Evolutionary conservation across 2,888 invertebrate species (phyloP).

Genomic region (Standfussiana lucernea): DNA sequence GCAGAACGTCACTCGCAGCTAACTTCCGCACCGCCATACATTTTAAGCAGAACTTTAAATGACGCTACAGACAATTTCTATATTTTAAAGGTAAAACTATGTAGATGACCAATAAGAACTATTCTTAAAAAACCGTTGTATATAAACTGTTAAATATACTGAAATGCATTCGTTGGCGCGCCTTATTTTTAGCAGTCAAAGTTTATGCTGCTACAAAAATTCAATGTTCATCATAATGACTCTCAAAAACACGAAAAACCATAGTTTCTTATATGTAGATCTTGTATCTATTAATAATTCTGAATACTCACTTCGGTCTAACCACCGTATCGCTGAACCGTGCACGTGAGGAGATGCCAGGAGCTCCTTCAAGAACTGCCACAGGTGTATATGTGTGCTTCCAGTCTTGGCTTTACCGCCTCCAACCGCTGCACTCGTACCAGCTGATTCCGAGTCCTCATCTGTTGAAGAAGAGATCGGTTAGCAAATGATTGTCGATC

Average conservation of each 20-base stretch:
- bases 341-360: slow-evolving; percentile 96
- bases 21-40: not conserved
- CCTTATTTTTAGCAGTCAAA: not conserved
- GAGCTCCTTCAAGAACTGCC: slow-evolving; percentile 99
- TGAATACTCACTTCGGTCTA: slow-evolving; percentile 94
- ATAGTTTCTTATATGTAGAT: not conserved
- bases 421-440: slow-evolving; percentile 76
- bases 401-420: slow-evolving; percentile 88
- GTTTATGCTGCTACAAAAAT: not conserved
- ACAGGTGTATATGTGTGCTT: slow-evolving; percentile 98
- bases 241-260: slow-evolving; percentile 19
- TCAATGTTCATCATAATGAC: slow-evolving; percentile 14
- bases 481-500: slow-evolving; percentile 23
- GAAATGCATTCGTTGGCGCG: not conserved
- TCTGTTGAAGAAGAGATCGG: slow-evolving; percentile 80
- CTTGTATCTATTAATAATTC: not conserved
- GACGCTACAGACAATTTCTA: not conserved
- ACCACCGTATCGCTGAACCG: slow-evolving; percentile 99
- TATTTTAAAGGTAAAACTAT: not conserved
- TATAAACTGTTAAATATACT: not conserved
- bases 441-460: slow-evolving; percentile 90
- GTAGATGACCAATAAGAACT: not conserved
- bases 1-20: not conserved
- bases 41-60: not conserved
- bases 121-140: not conserved